A percentile compares a stretch with the other conserved stretches of the same genome.
Conservation (phyloP, 2,797 vertebrate species). For the Semaprochilodus insignis region DNA sequence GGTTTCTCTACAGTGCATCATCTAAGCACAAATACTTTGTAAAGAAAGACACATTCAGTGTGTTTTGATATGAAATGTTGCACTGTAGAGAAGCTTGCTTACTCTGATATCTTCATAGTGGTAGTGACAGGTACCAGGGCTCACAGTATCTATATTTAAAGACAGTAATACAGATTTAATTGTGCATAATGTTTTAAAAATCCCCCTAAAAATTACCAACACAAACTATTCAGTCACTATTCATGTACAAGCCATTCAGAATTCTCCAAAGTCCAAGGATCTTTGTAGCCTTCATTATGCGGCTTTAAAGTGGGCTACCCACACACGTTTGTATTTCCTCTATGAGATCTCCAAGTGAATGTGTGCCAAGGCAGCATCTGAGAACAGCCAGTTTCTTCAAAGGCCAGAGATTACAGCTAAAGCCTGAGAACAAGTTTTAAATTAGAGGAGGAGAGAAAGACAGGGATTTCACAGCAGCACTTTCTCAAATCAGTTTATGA, state of each 20-base stretch:
- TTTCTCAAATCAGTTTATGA: not conserved
- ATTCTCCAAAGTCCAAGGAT: not conserved
- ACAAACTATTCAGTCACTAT: not conserved
- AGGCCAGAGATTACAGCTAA: conserved; percentile 31
- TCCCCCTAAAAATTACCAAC: too few relatives aligned
- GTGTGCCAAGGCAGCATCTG: conserved; percentile 21
- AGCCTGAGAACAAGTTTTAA: conserved; percentile 16
- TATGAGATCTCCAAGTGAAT: not conserved
- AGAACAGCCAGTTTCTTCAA: not conserved
- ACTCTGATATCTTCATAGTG: too few relatives aligned
- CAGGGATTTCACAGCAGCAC: not conserved
- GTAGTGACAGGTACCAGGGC: too few relatives aligned
- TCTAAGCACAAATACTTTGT: too few relatives aligned
- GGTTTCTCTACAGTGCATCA: too few relatives aligned
- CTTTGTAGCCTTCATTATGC: not conserved
- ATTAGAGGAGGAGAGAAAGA: not conserved
- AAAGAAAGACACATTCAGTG: too few relatives aligned
- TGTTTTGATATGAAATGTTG: too few relatives aligned
- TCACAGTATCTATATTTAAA: too few relatives aligned
- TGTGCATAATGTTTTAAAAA: too few relatives aligned
- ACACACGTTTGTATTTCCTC: conserved; percentile 21
- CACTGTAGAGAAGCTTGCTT: too few relatives aligned
- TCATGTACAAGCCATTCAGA: conserved; percentile 6
- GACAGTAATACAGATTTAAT: too few relatives aligned
- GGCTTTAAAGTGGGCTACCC: not conserved